Base-by-base conservation (phyloP, 1,140 invertebrate species). In the Chymomyza costata region DNA sequence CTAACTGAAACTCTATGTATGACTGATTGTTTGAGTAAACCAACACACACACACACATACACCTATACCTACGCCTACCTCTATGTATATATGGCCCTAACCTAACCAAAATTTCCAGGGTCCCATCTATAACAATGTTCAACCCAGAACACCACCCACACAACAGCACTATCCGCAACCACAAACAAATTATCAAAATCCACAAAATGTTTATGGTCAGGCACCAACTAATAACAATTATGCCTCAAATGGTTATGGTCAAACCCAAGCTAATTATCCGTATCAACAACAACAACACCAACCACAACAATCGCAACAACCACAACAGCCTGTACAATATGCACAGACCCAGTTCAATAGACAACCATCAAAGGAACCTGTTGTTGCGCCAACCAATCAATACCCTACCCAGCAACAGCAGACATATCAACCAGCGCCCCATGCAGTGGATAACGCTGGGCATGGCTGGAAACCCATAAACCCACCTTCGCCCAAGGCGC, bases 61-160 rank as follows among this genome's bases (percentile, higher is more conserved):
- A 65, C 67, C 59, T 38, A 35, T 51, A n/a, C n/a, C n/a, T n/a
- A n/a, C 28, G 28, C 6, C 28, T 6, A 30, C 28, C 6, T 30
- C 6, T 30, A 30, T n/a, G n/a, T n/a, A 30, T 30, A n/a, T 6
- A 30, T 30, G 28, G 28, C 28, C n/a, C n/a, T 30, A 53, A 49
- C 63, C 54, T 40, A 57, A 69, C 73, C 61, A 46, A 49, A 62
- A 78, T 49, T 80, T 81, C 35, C 82, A 84, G 82, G 82, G 65
- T 43, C 65, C 76, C 58, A 74, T 82, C 67, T 84, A 84, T 80
- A 84, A 84, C 60, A 84, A 84, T 62, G 71, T 83, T 49, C 65
- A 69, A 32, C 53, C 60, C 5, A 62, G 63, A 43, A 45, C 65
- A 19, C 65, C 57, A 40, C 52, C n/a, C n/a, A n/a, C n/a, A n/a